Conservation (phyloP, 2,113 vertebrate species). For the human region DNA sequence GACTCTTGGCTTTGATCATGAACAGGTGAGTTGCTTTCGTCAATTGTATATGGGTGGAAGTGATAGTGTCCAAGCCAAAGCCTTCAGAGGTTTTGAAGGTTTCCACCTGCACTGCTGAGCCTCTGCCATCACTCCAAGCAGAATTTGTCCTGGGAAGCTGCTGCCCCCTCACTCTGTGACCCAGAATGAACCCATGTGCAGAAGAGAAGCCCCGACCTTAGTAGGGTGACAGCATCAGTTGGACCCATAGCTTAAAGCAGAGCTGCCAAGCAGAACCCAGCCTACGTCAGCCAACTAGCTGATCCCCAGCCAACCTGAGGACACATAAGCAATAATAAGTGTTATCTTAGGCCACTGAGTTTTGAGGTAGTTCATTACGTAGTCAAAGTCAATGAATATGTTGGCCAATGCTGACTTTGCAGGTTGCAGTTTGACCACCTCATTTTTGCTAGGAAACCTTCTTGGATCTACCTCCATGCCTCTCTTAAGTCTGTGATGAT, state of each 20-base stretch:
- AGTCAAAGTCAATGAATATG: neutral
- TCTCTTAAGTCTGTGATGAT: neutral
- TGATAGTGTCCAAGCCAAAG: neutral
- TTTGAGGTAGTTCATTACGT: neutral
- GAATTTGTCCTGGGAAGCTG: neutral
- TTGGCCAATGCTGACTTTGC: neutral
- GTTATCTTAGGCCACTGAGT: neutral
- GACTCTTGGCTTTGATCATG: neutral
- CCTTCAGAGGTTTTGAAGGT: neutral
- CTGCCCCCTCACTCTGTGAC: neutral
- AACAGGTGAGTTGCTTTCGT: neutral
- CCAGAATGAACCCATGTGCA: neutral
- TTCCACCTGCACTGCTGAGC: neutral
- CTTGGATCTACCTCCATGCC: neutral
- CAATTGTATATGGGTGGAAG: neutral
- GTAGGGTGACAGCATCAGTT: neutral
- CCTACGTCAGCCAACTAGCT: neutral
- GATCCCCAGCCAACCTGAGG: neutral
- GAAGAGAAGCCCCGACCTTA: neutral
- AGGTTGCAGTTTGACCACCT: neutral
- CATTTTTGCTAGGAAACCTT: neutral
- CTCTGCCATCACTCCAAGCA: neutral
- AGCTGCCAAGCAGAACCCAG: neutral
- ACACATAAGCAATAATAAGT: neutral
- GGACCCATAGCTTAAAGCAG: neutral